These are phyloP conservation scores for Trachelus tabidus DNA, from an alignment of 2,888 invertebrate species.

Conservation along the genomic window DNA sequence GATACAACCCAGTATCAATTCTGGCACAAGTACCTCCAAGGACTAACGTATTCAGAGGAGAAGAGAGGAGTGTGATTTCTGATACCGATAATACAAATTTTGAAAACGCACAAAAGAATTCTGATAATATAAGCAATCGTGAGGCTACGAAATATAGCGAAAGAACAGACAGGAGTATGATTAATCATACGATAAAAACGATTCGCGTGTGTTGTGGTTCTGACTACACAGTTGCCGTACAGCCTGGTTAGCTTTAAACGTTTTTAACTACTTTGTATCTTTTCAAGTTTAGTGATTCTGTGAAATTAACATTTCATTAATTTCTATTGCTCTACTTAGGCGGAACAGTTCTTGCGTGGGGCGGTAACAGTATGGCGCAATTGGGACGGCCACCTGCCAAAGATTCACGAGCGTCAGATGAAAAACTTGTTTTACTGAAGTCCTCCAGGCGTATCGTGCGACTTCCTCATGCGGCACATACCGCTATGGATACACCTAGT, in stretches of 20 bases:
- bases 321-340: constrained; percentile 29
- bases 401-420: constrained; percentile 70
- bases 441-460: constrained; percentile 80
- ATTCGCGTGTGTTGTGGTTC: constrained; percentile 76
- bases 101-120: constrained; percentile 7
- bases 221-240: constrained; percentile 80
- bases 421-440: constrained; percentile 75
- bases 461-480: constrained; percentile 68
- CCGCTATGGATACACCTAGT: constrained; percentile 61
- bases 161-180: constrained; percentile 45
- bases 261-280: not conserved
- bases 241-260: constrained; percentile 46
- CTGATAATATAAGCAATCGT: constrained; percentile 11
- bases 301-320: not conserved
- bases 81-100: constrained; percentile 17
- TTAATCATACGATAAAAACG: constrained; percentile 57
- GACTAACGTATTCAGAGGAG: constrained; percentile 23
- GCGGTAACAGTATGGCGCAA: constrained; percentile 77
- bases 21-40: constrained; percentile 50
- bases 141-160: constrained; percentile 40
- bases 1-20: constrained; percentile 63
- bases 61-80: constrained; percentile 13
- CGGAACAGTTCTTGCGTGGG: constrained; percentile 81
- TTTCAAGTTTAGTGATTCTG: not conserved
- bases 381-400: constrained; percentile 70